Base-by-base conservation (phyloP, 2,888 invertebrate genomes). In the Rutpela maculata region DNA sequence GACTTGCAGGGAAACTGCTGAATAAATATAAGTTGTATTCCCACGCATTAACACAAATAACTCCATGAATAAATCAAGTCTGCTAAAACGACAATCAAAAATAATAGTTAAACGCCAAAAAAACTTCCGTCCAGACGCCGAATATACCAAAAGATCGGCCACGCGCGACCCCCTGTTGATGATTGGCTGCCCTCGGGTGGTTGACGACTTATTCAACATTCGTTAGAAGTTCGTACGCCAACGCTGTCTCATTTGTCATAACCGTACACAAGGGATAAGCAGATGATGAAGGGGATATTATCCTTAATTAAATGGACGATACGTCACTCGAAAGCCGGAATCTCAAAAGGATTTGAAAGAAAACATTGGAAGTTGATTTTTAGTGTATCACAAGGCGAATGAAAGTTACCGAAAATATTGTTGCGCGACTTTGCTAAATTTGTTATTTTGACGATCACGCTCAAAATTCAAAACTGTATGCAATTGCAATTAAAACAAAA, bases 161-260 rank as follows among this genome's bases (percentile, higher is more conserved):
- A 72, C 84, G 84, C 81, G 84, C 83, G 80, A 81, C 80, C 80
- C 74, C 83, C 82, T 69, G 78, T 62, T 35, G 83, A 68, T 83
- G 80, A 84, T 84, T 83, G 73, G 73, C 70, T 79, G 71, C 78
- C 81, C 77, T 80, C 76, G 78, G 83, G 84, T 82, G 82, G 81
- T 79, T 82, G 83, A 84, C 83, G 81, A 84, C 83, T 80, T 79
- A 82, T 84, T 83, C 82, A 83, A 65, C 78, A 75, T 79, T 84
- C 83, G 81, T 84, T 84, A 84, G 82, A 78, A 71, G 67, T 50
- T 56, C 72, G 74, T 43, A 66, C 38, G 75, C 74, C 66, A 75
- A 72, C 72, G 74, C 70, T 62, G 70, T 74, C 70, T 69, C 56
- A 26, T 65, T 69, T 59, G 72, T 60, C 65, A 71, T 67, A 19